phyloP scores from a whole-genome alignment of 2,888 invertebrate species.

The Folsomia manolachei region DNA sequence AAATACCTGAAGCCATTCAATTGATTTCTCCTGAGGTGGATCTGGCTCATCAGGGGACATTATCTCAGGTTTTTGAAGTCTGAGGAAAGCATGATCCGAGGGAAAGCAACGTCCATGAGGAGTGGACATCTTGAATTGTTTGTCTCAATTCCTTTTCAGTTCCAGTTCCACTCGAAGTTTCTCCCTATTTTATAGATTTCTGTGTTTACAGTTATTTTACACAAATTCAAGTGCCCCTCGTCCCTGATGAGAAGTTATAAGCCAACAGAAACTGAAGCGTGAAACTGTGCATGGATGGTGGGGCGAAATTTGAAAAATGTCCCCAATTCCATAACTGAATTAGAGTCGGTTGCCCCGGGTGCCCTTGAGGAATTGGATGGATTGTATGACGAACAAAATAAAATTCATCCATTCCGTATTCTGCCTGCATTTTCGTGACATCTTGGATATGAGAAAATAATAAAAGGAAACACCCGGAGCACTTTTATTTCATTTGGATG shows the following conservation, averaged over 20 bases:
- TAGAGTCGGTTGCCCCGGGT: neutral
- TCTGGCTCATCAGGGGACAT: slow-evolving; percentile 30
- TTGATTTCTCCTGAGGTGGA: slow-evolving; percentile 28
- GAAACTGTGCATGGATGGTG: neutral
- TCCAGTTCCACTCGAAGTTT: neutral
- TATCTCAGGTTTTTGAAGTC: slow-evolving; percentile 23
- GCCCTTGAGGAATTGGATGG: neutral
- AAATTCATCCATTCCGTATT: neutral
- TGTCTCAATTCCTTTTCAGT: neutral
- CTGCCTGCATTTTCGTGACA: neutral
- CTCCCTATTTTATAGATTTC: neutral
- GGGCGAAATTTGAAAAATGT: too few relatives aligned
- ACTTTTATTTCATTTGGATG: slow-evolving; percentile 10
- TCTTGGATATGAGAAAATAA: slow-evolving; percentile 10
- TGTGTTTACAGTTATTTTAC: too few relatives aligned
- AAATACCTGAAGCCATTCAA: slow-evolving; percentile 33
- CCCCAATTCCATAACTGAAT: neutral
- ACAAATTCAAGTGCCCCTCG: too few relatives aligned
- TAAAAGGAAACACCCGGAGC: slow-evolving; percentile 18
- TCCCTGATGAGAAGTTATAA: neutral
- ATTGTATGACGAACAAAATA: too few relatives aligned
- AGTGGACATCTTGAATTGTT: slow-evolving; percentile 21
- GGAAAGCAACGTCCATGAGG: slow-evolving; percentile 31
- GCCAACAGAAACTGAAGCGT: neutral
- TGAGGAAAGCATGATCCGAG: slow-evolving; percentile 26